Base-by-base conservation (phyloP, 2,888 invertebrate genomes). In the Eupithecia inturbata region DNA sequence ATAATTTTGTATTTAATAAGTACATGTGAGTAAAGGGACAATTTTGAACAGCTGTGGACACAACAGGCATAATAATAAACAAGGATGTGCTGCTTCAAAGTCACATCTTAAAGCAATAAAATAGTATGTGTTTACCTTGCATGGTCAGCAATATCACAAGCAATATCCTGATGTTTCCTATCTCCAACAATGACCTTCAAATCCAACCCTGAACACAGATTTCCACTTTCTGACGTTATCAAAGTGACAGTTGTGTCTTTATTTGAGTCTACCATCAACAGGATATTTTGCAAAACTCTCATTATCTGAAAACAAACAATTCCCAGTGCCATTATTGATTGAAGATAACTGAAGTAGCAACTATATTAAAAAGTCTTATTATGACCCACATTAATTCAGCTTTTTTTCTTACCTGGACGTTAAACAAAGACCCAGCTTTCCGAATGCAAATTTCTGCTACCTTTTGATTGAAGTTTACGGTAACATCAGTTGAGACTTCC, bases 201-300 rank as follows among this genome's bases (percentile, higher is more conserved):
- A 90, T 99, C 97, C 78, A 99, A 93, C 36, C 98, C 98, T 80
- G 97, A 96, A 87, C 97, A 98, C 85, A 98, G 97, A 64, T 96
- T 95, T 67, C 96, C 95, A 69, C 97, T 97, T 70, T 96, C 96
- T 10, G 98, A 97, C 68, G 96, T 96, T 31, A 99, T 87, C 79
- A 97, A 92, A 74, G 98, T 97, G 2, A 96, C 95, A 81, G 95
- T 88, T 95, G 95, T 82, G 91, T 95, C 89, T 74, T 87, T 86
- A 72, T 81, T 87, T 68, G 80, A 82, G 77, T 92, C 88, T 67
- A 93, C 84, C 78, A 84, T 82, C 63, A 95, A 94, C 75, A 98
- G 89, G 19, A 96, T 96, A 73, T 96, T 95, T 70, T 95, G 95
- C 77, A 98, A 91, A 88, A 98, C 98, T 82, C 96, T 96, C 87